Evolutionary conservation across 2,888 invertebrate genomes (phyloP).

Genomic region (Epinotia ramella): DNA sequence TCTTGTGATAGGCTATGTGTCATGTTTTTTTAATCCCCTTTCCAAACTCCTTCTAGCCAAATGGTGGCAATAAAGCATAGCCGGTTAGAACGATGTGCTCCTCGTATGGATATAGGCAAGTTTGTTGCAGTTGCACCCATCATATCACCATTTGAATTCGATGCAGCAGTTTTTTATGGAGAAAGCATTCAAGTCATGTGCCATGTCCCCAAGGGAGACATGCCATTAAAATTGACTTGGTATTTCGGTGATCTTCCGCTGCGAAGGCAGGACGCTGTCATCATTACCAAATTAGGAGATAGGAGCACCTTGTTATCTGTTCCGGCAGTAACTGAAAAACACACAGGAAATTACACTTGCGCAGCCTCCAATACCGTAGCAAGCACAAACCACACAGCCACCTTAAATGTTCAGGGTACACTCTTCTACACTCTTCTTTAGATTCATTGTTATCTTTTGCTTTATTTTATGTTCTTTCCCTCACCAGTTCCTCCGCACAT

Average conservation of each 20-base stretch:
- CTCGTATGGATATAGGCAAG: not conserved
- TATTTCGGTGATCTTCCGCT: slow-evolving; percentile 86
- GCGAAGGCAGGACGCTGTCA: slow-evolving; percentile 72
- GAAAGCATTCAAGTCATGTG: slow-evolving; percentile 86
- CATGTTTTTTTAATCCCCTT: slow-evolving; percentile 19
- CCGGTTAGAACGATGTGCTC: slow-evolving; percentile 16
- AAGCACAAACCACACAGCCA: slow-evolving; percentile 86
- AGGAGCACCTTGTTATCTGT: slow-evolving; percentile 87
- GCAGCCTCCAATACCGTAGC: slow-evolving; percentile 89
- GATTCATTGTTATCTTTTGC: slow-evolving; percentile 59
- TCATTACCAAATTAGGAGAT: slow-evolving; percentile 85
- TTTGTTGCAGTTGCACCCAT: slow-evolving; percentile 85
- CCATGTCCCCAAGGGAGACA: slow-evolving; percentile 88
- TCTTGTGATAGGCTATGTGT: slow-evolving; percentile 45
- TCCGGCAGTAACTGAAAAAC: slow-evolving; percentile 87
- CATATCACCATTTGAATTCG: slow-evolving; percentile 86
- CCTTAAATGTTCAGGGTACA: slow-evolving; percentile 88
- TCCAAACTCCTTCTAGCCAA: slow-evolving; percentile 3
- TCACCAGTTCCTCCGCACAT: slow-evolving; percentile 87
- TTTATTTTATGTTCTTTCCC: slow-evolving; percentile 53
- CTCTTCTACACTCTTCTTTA: slow-evolving; percentile 64
- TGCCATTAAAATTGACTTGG: slow-evolving; percentile 89
- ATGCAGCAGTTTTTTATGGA: slow-evolving; percentile 83
- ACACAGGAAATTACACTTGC: slow-evolving; percentile 92
- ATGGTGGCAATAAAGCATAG: not conserved